Base-by-base conservation (phyloP, 2,888 invertebrate species). In the Trissolcus japonicus region DNA sequence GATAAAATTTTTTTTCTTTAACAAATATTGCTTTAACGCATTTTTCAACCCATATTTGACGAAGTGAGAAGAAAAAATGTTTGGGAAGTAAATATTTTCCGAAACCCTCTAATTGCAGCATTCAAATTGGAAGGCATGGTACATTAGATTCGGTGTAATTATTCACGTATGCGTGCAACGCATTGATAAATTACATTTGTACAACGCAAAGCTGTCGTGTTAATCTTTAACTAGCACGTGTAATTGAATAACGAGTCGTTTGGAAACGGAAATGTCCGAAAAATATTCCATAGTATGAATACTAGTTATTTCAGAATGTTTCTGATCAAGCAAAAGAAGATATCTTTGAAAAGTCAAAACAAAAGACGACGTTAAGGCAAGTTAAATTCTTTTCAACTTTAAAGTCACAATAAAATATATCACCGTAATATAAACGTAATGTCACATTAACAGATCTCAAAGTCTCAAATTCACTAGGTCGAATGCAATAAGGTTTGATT, bases 401-500 rank as follows among this genome's bases (percentile, higher is more conserved):
- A 63, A 68, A 69, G 68, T 76, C 75, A 69, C 54, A 76, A 69
- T 76, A 65, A 74, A 75, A 75, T 75, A 75, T 63, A 75, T 65
- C 56, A 50, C 60, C n/a, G 63, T 41, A 65, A 60, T 76, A 56
- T 76, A 76, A 76, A 56, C 69, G 76, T 76, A 71, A 76, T 55
- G 66, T 76, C 66, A 65, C 69, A 71, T 76, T 69, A 76, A 76
- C 66, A 71, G 61, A 71, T 40, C 60, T 69, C 60, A 69, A 66
- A 76, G 76, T 69, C 65, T 61, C 60, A 61, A 75, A 75, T 75
- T 60, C 69, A 65, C 68, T 69, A 60, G 68, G 75, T 76, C 65
- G 55, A 69, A 76, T 51, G 75, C 60, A 76, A 76, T 76, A 76
- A 76, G 63, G 67, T 69, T 68, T 76, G 75, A 76, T 76, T 76